phyloP scores from a whole-genome alignment of 2,888 invertebrate species.

The Patella depressa region DNA sequence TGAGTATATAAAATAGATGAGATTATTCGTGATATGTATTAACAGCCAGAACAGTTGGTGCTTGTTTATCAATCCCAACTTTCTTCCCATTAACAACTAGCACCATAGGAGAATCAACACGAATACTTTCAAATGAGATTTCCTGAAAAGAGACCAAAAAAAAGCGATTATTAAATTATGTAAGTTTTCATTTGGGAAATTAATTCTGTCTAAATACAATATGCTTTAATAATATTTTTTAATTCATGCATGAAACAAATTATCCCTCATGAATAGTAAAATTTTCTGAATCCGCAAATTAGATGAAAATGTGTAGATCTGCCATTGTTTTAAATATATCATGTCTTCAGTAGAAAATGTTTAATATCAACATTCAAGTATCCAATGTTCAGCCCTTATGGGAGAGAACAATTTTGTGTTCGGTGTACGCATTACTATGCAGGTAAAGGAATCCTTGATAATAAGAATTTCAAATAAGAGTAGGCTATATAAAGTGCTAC shows the following conservation, averaged over 20 bases:
- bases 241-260: neutral
- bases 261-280: neutral
- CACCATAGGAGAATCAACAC: slow-evolving; percentile 83
- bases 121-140: slow-evolving; percentile 81
- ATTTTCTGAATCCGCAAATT: no score
- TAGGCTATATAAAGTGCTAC: no score
- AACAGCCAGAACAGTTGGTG: slow-evolving; percentile 58
- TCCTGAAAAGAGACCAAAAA: slow-evolving; percentile 74
- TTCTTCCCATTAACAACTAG: slow-evolving; percentile 84
- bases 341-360: no score
- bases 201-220: neutral
- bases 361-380: no score
- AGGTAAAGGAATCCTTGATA: no score
- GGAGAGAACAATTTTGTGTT: no score
- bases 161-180: neutral
- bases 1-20: neutral
- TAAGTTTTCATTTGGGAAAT: neutral
- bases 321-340: no score
- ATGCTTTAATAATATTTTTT: neutral
- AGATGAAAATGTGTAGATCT: no score
- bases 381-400: no score
- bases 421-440: no score
- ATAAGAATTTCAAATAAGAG: no score
- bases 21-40: slow-evolving; percentile 7
- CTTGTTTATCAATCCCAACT: slow-evolving; percentile 62